Base-by-base conservation (phyloP, 2,888 invertebrate genomes). In the Chrysotoxum bicinctum region DNA sequence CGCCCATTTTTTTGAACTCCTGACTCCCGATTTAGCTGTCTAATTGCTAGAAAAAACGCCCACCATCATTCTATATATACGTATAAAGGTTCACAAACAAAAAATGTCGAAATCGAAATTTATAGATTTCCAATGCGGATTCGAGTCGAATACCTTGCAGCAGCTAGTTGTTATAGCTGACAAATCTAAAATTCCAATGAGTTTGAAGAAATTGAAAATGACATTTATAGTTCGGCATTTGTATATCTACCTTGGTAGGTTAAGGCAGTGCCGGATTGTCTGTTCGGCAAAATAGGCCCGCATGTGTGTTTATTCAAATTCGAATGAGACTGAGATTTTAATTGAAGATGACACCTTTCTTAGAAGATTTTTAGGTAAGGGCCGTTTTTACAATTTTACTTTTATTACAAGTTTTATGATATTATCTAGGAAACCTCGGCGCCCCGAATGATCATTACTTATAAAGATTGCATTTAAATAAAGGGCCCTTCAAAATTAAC, bases 21-120 rank as follows among this genome's bases (percentile, higher is more conserved):
- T 76, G 76, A 80, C 85, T 85, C 80, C 75, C 84, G 84, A 68
- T 70, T 77, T 72, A 81, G 81, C 81, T 81, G 73, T 81, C 80
- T 85, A 85, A 81, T 81, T 85, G 81, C 73, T 85, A 69, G 81
- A 81, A 85, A 80, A 85, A 80, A 85, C 85, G 85, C 85, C 85
- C 85, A 85, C 85, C 73, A 76, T 73, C 26, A 64, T 64, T 45
- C 30, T 40, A 37, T 56, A 35, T 16, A 35, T 19, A 35, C 3
- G 2, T 58, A 21, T 35, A 21, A 16, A 56, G 19, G 45, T 26
- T 12, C 16, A 66, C 62, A 45, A 48, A 58, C 10, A 74, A 40
- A 80, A 68, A 76, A 62, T 85, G 76, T 85, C 81, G 85, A 85
- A 81, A 85, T 62, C 30, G 50, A 58, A 81, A 85, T 85, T 85